Evolutionary conservation across 2,888 invertebrate species (phyloP).

Genomic region (Drosophila affinis): DNA sequence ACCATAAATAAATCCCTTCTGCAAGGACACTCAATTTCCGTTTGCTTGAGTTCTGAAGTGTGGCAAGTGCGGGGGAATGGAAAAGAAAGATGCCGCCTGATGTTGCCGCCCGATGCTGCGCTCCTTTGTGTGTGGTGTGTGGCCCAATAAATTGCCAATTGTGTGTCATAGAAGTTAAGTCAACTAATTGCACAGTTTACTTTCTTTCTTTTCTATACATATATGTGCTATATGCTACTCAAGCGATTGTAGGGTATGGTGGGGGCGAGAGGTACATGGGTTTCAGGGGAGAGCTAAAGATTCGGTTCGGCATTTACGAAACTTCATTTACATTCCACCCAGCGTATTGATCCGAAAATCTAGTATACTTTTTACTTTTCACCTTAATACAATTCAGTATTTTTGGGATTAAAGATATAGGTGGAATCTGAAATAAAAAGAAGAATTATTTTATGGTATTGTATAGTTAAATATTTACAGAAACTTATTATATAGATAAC

Average conservation of each 20-base stretch:
- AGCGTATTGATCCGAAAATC: background rate
- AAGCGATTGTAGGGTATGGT: background rate
- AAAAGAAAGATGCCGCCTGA: slow-evolving; percentile 18
- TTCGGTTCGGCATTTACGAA: no score
- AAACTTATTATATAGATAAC: no score
- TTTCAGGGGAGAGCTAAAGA: background rate
- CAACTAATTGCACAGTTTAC: slow-evolving; percentile 71
- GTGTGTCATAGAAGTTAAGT: slow-evolving; percentile 68
- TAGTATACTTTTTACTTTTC: background rate
- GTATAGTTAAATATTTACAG: no score
- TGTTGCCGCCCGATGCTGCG: background rate
- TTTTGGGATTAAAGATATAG: background rate
- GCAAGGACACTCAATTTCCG: slow-evolving; percentile 73
- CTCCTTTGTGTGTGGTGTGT: slow-evolving; percentile 44
- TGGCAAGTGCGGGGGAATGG: background rate
- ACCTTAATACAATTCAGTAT: background rate
- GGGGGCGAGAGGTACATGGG: background rate
- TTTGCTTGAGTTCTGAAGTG: slow-evolving; percentile 43
- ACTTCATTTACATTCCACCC: no score
- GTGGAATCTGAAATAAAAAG: no score
- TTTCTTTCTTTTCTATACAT: slow-evolving; percentile 17
- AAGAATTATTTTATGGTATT: no score
- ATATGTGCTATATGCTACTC: background rate
- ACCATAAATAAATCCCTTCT: slow-evolving; percentile 76
- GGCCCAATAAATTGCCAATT: slow-evolving; percentile 71